A percentile compares a stretch with the other conserved stretches of the same genome.
phyloP scores from a whole-genome alignment of 2,888 invertebrate genomes.

The Amphipyra tragopoginis region DNA sequence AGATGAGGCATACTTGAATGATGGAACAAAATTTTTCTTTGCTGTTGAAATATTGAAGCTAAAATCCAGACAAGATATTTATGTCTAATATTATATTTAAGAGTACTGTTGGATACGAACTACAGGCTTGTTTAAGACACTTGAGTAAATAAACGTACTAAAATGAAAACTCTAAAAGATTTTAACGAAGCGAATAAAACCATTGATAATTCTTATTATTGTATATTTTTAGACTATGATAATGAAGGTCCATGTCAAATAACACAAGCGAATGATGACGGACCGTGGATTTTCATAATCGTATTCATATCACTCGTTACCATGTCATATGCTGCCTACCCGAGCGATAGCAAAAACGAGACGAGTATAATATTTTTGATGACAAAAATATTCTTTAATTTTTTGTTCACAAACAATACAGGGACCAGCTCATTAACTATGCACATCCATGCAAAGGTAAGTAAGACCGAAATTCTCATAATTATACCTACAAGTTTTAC shows the following conservation, averaged over 20 bases:
- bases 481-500: conserved; percentile 50
- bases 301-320: conserved; percentile 28
- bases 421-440: conserved; percentile 41
- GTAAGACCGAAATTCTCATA: conserved; percentile 41
- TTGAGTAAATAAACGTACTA: no score
- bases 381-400: not conserved
- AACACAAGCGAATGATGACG: conserved; percentile 1
- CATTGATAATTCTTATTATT: no score
- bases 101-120: no score
- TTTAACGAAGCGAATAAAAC: not conserved
- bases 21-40: no score
- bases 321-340: conserved; percentile 8
- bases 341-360: conserved; percentile 8
- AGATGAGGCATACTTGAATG: no score
- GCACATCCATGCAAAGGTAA: conserved; percentile 30
- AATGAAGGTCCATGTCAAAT: conserved; percentile 5
- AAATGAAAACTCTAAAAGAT: no score
- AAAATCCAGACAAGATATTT: no score
- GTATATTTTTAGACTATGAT: conserved; percentile 1
- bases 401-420: conserved; percentile 15
- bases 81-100: no score
- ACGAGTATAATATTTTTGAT: conserved; percentile 5
- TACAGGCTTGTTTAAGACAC: no score
- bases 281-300: conserved; percentile 28
- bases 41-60: no score